Evolutionary conservation across 2,113 vertebrate species (phyloP).

Genomic region (Murina feae): DNA sequence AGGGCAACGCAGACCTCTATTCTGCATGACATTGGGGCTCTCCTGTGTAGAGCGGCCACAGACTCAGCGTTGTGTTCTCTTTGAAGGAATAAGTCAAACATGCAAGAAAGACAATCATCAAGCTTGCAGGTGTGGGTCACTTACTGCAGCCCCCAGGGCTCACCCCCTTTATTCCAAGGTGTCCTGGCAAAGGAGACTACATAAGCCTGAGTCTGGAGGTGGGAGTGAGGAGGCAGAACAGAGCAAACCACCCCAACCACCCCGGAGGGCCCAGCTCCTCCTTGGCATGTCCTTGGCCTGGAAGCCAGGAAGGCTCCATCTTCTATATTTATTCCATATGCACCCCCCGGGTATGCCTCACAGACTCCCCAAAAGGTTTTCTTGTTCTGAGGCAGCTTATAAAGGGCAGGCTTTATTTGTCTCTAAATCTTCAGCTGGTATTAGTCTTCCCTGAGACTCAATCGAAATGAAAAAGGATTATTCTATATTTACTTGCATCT

Average conservation of each 20-base stretch:
- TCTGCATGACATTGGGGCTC: background rate
- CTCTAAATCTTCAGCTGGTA: conserved; percentile 41
- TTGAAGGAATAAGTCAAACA: background rate
- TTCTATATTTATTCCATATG: background rate
- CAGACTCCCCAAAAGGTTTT: background rate
- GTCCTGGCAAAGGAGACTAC: background rate
- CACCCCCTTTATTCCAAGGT: background rate
- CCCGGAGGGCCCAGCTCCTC: rapidly evolving
- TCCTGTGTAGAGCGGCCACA: background rate
- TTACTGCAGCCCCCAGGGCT: rapidly evolving
- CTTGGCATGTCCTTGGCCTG: background rate
- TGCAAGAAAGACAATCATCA: background rate
- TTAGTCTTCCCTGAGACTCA: conserved; percentile 6
- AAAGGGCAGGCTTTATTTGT: conserved; percentile 32
- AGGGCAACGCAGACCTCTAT: background rate
- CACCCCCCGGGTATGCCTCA: no score
- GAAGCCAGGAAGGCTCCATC: background rate
- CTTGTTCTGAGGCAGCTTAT: background rate
- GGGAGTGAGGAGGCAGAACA: background rate
- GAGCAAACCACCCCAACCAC: background rate
- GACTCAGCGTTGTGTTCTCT: background rate
- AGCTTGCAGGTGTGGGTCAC: background rate
- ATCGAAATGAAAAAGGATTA: conserved; percentile 63
- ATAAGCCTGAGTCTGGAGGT: background rate
- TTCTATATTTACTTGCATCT: conserved; percentile 49